A percentile compares a stretch with the other conserved stretches of the same genome.
Evolutionary conservation across 2,113 vertebrate species (phyloP).

Genomic region (Mormyrus lacerda): DNA sequence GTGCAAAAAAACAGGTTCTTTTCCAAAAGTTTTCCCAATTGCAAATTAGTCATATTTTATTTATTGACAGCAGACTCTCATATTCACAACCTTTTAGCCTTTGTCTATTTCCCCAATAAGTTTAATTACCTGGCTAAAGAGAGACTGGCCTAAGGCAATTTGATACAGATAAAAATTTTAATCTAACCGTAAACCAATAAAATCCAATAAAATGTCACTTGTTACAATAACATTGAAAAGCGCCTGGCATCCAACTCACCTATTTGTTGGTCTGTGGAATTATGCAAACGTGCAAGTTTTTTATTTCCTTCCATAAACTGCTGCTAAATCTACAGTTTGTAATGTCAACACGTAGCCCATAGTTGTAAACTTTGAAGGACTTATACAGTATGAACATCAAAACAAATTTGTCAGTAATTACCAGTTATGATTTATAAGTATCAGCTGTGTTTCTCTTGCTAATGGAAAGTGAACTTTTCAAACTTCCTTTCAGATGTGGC

Average conservation of each 20-base stretch:
- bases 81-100: not conserved
- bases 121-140: conserved; percentile 3
- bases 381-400: not conserved
- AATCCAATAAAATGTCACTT: not conserved
- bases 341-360: not conserved
- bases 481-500: not conserved
- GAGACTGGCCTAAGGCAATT: not conserved
- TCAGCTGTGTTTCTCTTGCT: not conserved
- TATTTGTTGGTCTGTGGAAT: not conserved
- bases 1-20: not conserved
- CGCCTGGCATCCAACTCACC: not conserved
- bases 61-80: conserved; percentile 1
- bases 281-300: not conserved
- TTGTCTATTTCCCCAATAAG: not conserved
- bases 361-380: not conserved
- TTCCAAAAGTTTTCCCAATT: not conserved
- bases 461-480: not conserved
- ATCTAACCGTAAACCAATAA: not conserved
- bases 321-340: not conserved
- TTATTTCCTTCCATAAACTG: not conserved
- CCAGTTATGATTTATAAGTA: not conserved
- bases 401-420: not conserved
- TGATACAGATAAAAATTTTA: not conserved
- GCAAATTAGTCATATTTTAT: not conserved
- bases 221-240: not conserved